These are phyloP conservation scores for Danio tinwini DNA, from an alignment of 2,797 vertebrate genomes.

Conservation along the genomic window DNA sequence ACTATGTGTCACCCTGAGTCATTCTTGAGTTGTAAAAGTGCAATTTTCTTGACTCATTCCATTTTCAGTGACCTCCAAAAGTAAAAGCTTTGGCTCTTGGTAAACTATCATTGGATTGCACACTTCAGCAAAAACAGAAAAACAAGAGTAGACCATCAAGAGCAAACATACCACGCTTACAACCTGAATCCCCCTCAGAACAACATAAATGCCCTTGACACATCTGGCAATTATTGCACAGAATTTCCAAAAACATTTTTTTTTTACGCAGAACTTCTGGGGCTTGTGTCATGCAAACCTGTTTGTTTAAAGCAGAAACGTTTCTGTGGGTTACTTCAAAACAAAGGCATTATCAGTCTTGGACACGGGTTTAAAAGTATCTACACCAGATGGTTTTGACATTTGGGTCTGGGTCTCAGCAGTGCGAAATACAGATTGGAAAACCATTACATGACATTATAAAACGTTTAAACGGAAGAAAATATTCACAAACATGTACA, in stretches of 20 bases:
- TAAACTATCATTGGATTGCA: slow-evolving; percentile 8
- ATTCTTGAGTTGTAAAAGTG: slow-evolving; percentile 4
- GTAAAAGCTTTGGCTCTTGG: background rate
- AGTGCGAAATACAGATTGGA: slow-evolving; percentile 41
- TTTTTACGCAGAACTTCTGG: background rate
- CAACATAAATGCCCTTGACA: slow-evolving; percentile 13
- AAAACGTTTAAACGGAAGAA: slow-evolving; percentile 23
- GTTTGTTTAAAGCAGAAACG: background rate
- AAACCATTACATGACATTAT: slow-evolving; percentile 45
- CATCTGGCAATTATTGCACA: slow-evolving; percentile 11
- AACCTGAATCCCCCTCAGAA: background rate
- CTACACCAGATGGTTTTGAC: slow-evolving; percentile 31
- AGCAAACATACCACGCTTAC: background rate
- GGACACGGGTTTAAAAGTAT: background rate
- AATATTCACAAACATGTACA: slow-evolving; percentile 1
- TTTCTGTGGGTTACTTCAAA: slow-evolving; percentile 25
- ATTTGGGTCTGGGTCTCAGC: slow-evolving; percentile 28
- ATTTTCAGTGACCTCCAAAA: background rate
- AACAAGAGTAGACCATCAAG: background rate
- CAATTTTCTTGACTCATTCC: slow-evolving; percentile 24
- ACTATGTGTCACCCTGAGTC: background rate
- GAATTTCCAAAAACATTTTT: slow-evolving; percentile 5
- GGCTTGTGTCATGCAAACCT: background rate
- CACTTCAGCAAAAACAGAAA: background rate
- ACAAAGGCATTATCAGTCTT: slow-evolving; percentile 21